Percentiles rank a stretch among this genome's conserved stretches.
Conservation (phyloP, 2,888 invertebrate genomes). For the Acanthopleura granulata region DNA sequence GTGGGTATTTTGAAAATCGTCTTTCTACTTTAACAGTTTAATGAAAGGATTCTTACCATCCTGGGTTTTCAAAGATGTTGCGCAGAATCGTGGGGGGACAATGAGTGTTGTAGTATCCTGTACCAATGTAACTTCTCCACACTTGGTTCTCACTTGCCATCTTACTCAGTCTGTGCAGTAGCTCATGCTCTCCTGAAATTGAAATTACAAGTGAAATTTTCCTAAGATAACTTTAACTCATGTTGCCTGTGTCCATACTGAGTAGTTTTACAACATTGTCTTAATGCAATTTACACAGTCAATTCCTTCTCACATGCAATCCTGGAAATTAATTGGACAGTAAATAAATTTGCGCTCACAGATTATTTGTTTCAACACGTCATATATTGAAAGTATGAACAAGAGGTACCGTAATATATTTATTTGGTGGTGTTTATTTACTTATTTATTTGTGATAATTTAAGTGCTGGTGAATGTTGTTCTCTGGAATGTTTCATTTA, state of each 20-base stretch:
- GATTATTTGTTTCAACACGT: no score
- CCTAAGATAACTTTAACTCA: neutral
- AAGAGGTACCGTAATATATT: no score
- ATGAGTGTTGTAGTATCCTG: constrained; percentile 98
- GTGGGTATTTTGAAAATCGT: no score
- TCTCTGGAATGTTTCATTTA: neutral
- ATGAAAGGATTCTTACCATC: constrained; percentile 81
- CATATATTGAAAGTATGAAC: no score
- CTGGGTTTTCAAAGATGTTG: constrained; percentile 99
- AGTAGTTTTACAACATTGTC: no score
- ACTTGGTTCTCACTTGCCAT: constrained; percentile 83
- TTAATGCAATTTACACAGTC: no score
- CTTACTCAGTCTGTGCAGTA: constrained; percentile 74
- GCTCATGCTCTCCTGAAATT: constrained; percentile 86
- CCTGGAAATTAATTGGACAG: no score
- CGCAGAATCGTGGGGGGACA: constrained; percentile 95
- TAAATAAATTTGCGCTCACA: no score
- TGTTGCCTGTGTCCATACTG: neutral
- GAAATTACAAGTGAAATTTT: neutral
- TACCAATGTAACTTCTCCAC: constrained; percentile 97
- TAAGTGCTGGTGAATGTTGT: neutral
- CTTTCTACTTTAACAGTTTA: no score
- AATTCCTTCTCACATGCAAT: no score
- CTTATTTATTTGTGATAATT: neutral
- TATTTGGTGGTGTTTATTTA: neutral